Evolutionary conservation across 2,888 invertebrate species (phyloP).

Genomic region (Epistrophe eligans): DNA sequence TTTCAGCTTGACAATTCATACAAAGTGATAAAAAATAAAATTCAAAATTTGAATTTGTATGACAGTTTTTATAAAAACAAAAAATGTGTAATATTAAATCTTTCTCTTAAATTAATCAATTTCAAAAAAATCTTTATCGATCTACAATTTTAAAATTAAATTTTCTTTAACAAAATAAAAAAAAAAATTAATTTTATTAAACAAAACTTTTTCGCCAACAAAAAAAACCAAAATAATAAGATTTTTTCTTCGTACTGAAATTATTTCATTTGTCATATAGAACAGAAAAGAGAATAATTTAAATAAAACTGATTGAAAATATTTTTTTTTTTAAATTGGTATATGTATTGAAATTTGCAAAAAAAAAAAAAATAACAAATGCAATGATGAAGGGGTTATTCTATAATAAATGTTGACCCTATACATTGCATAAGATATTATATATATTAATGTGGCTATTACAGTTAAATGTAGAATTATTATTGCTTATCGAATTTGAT

Average conservation of each 20-base stretch:
- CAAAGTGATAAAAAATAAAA: neutral
- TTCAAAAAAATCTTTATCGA: neutral
- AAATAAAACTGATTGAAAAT: conserved; percentile 21
- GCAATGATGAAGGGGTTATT: conserved; percentile 7
- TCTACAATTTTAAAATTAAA: neutral
- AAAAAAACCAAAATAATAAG: conserved; percentile 1
- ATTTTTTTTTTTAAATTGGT: neutral
- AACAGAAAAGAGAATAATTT: conserved; percentile 8
- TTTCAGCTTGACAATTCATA: too few species aligned
- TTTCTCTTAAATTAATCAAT: neutral
- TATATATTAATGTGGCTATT: conserved; percentile 37
- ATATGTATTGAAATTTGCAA: neutral
- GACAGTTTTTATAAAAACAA: neutral
- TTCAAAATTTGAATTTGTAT: neutral
- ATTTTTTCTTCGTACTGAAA: neutral
- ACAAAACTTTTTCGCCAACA: neutral
- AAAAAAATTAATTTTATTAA: neutral
- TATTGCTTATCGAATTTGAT: conserved; percentile 13
- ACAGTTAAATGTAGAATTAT: conserved; percentile 26
- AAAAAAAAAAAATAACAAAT: conserved; percentile 10
- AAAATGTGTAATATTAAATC: neutral
- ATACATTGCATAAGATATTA: conserved; percentile 48
- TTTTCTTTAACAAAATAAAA: neutral
- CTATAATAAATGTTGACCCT: conserved; percentile 13
- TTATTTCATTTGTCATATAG: neutral